Evolutionary conservation across 2,797 vertebrate genomes (phyloP).

Genomic region (Pangasius sanitwongsei): DNA sequence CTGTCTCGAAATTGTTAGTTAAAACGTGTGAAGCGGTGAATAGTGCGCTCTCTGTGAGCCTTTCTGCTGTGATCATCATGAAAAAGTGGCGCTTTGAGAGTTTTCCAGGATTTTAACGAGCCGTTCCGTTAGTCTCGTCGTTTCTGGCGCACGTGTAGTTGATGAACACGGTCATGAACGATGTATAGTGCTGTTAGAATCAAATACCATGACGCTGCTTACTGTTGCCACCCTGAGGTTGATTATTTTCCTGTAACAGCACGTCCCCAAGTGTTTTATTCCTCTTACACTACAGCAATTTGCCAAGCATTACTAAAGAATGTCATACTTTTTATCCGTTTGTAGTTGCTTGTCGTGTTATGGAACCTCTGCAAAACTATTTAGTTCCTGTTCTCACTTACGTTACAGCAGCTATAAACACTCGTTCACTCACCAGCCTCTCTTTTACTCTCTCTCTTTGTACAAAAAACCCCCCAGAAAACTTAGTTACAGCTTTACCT

Average conservation of each 20-base stretch:
- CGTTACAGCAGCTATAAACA: background rate
- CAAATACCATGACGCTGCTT: background rate
- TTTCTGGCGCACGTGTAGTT: background rate
- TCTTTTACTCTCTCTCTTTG: background rate
- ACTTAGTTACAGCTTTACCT: background rate
- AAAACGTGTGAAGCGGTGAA: constrained; percentile 54
- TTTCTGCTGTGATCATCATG: background rate
- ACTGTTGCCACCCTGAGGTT: background rate
- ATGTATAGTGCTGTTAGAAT: background rate
- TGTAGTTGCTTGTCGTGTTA: no score
- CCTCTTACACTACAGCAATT: background rate
- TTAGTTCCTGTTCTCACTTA: background rate
- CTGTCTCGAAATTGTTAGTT: constrained; percentile 45
- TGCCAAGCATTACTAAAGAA: background rate
- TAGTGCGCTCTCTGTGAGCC: constrained; percentile 27
- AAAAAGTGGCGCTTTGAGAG: background rate
- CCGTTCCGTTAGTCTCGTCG: background rate
- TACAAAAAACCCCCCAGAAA: background rate
- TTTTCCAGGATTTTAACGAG: background rate
- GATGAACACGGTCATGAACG: background rate
- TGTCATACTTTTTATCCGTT: no score
- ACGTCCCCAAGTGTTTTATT: background rate
- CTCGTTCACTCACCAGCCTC: background rate
- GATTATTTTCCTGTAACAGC: background rate
- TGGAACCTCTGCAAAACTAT: no score